Evolutionary conservation across 1,140 invertebrate genomes (phyloP), one percentile per base, ranked within the genome.

Genomic region (Chironomus striatipennis): DNA sequence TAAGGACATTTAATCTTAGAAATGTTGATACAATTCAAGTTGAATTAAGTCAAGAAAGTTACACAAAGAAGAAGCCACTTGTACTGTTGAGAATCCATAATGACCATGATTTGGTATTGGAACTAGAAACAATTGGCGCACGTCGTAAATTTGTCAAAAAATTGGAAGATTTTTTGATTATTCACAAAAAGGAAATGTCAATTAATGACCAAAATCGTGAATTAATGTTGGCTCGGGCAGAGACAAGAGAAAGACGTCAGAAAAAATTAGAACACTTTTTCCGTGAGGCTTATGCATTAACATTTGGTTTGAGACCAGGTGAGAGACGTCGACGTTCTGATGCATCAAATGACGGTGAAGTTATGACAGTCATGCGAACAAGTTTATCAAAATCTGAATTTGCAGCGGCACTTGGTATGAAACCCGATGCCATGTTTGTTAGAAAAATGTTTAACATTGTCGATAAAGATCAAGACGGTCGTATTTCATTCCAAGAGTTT

Each of bases 371-470:
- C 0, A 97, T 97, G 95, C 85, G 94, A 72, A 97, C 95, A 0
- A 95, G 94, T 1, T 83, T 98, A 70, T 96, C 95, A 0, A 95
- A 97, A 84, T 89, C 91, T 47, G 98, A 99, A 84, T 99, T 99
- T 84, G 98, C 98, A 0, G 94, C 93, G 75, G 97, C 98, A 0
- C 84, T 99, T 5, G 97, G 97, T 18, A 98, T 99, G 95, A 95
- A 95, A 83, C 85, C 92, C 0, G 93, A 97, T 80, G 97, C 96
- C 24, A 91, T 99, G 12, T 99, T 99, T 83, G 97, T 99, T 0
- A 93, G 96, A 77, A 95, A 98, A 84, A 99, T 99, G 97, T 99
- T 99, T 81, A 97, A 97, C 78, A 96, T 98, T 77, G 96, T 98
- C 0, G 96, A 99, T 81, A 97, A 97, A 79, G 95, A 98, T 81